Percentiles rank a stretch among this genome's conserved stretches.
Conservation (phyloP, 1,140 invertebrate species). For the Bombus waltoni region DNA sequence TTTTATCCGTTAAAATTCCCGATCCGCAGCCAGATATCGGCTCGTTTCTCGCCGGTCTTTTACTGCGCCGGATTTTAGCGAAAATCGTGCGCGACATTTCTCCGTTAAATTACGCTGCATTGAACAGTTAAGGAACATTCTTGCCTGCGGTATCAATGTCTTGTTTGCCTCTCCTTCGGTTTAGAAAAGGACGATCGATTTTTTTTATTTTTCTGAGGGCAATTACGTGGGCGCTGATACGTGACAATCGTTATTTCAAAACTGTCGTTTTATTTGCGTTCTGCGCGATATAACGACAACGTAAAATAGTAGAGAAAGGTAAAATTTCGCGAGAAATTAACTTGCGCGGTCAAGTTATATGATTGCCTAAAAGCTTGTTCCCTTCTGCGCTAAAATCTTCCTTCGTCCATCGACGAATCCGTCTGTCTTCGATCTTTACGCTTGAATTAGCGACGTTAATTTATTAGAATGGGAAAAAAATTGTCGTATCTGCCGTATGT, state of each 20-base stretch:
- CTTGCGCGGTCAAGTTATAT: background rate
- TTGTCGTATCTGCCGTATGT: no score
- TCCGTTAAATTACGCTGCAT: background rate
- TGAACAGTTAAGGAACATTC: no score
- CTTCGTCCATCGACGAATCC: background rate
- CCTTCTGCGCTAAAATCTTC: background rate
- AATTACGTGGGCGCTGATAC: no score
- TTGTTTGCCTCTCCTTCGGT: no score
- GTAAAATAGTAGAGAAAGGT: no score
- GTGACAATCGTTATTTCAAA: no score
- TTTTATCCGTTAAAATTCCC: conserved; percentile 55
- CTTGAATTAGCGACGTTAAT: background rate
- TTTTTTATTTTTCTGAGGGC: no score
- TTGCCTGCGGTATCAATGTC: no score
- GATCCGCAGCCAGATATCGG: background rate
- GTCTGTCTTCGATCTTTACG: background rate
- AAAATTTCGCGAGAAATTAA: background rate
- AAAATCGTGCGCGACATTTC: background rate
- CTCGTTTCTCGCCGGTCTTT: conserved; percentile 14
- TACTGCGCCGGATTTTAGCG: conserved; percentile 15
- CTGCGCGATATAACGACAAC: no score
- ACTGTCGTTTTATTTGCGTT: no score
- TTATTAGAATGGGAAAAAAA: background rate
- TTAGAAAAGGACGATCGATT: no score
- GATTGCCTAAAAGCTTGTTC: background rate